phyloP scores from a whole-genome alignment of 2,888 invertebrate genomes.

The Melolontha melolontha region DNA sequence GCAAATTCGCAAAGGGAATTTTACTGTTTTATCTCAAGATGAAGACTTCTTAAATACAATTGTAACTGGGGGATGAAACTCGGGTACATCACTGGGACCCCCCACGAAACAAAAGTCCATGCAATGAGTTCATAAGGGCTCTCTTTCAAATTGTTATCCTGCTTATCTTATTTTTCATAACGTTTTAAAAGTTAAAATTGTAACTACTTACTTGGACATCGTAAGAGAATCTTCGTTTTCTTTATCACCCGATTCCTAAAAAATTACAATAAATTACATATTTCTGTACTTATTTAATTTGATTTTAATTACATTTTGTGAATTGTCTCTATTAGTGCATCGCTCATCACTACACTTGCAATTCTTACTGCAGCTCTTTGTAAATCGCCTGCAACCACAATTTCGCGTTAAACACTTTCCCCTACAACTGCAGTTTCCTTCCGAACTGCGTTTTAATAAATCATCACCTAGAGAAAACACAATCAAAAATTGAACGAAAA shows the following conservation, averaged over 20 bases:
- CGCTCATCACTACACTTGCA: constrained; percentile 69
- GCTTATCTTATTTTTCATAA: too few species aligned
- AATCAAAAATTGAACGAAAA: neutral
- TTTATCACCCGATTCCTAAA: constrained; percentile 31
- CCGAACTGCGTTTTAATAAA: constrained; percentile 68
- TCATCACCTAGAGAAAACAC: constrained; percentile 39
- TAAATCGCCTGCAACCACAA: constrained; percentile 73
- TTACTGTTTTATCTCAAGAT: too few species aligned
- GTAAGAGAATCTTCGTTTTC: constrained; percentile 42
- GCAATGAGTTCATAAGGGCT: too few species aligned
- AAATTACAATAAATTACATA: neutral
- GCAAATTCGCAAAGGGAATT: too few species aligned
- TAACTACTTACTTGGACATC: constrained; percentile 44
- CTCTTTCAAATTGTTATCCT: too few species aligned
- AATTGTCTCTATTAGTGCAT: constrained; percentile 62
- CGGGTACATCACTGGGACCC: too few species aligned
- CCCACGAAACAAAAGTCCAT: too few species aligned
- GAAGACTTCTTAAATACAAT: too few species aligned
- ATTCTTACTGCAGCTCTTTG: constrained; percentile 63
- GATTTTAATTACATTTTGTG: constrained; percentile 13
- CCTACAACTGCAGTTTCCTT: constrained; percentile 74
- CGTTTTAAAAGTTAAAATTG: too few species aligned
- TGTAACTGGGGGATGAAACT: too few species aligned
- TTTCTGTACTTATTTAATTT: neutral
- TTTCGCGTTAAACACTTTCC: constrained; percentile 70